A percentile compares a stretch with the other conserved stretches of the same genome.
Conservation (phyloP, 2,888 invertebrate genomes). For the Lordiphosa fenestrarum region DNA sequence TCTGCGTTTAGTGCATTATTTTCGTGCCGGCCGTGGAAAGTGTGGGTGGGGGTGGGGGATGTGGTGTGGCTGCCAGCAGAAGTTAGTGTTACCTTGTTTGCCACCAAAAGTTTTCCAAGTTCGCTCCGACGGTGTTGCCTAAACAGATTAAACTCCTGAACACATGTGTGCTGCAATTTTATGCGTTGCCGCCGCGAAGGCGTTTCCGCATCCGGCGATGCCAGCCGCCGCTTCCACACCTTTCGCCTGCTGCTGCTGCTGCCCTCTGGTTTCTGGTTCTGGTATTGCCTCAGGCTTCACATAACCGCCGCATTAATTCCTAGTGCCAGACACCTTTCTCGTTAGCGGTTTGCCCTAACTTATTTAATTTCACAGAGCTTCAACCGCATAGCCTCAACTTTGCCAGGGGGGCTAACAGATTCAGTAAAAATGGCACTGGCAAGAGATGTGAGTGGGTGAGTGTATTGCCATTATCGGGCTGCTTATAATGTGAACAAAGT, state of each 20-base stretch:
- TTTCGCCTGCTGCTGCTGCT: not conserved
- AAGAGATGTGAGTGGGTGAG: constrained; percentile 13
- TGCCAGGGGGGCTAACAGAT: constrained; percentile 36
- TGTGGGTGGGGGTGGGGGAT: constrained; percentile 6
- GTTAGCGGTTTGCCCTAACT: constrained; percentile 69
- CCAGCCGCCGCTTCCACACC: not conserved
- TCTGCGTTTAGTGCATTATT: constrained; percentile 55
- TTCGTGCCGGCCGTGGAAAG: constrained; percentile 8
- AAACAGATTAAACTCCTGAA: constrained; percentile 70
- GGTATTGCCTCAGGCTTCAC: constrained; percentile 37
- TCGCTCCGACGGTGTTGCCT: constrained; percentile 61
- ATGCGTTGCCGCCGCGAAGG: constrained; percentile 56
- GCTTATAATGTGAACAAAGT: no score
- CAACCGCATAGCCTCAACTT: constrained; percentile 38
- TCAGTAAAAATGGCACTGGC: constrained; percentile 5
- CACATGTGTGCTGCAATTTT: constrained; percentile 73
- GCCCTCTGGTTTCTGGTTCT: constrained; percentile 19
- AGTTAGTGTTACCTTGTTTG: constrained; percentile 72
- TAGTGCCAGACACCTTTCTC: constrained; percentile 76
- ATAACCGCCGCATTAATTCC: constrained; percentile 73
- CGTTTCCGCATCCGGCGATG: constrained; percentile 12
- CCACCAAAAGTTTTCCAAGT: constrained; percentile 59
- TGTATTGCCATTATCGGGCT: no score
- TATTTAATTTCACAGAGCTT: constrained; percentile 61
- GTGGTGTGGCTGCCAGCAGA: constrained; percentile 53